These are phyloP conservation scores for Diaphora mendica DNA, from an alignment of 2,888 invertebrate genomes.

Conservation along the genomic window DNA sequence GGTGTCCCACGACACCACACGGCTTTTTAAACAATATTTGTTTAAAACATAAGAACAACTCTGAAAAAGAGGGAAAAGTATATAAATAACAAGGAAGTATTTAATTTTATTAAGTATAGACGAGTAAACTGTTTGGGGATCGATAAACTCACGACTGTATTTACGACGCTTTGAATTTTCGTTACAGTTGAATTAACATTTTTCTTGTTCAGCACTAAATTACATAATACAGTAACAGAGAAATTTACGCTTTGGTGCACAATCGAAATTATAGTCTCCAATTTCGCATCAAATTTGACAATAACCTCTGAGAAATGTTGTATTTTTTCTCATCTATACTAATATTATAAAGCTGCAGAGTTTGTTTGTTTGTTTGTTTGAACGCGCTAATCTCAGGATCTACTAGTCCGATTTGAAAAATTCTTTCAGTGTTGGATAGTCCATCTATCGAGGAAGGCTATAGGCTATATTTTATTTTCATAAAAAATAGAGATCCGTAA, in stretches of 20 bases:
- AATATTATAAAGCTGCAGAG: no score
- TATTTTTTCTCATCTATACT: slow-evolving; percentile 21
- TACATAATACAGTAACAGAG: slow-evolving; percentile 61
- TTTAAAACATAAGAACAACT: background rate
- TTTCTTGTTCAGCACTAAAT: slow-evolving; percentile 71
- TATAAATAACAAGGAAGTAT: background rate
- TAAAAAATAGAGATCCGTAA: no score
- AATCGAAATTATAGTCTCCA: slow-evolving; percentile 60
- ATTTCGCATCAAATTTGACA: slow-evolving; percentile 52
- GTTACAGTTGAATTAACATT: slow-evolving; percentile 73
- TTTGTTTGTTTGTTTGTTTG: no score
- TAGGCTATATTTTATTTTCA: no score
- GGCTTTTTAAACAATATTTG: no score
- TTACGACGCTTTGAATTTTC: slow-evolving; percentile 66
- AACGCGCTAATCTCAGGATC: no score
- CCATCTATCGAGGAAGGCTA: no score
- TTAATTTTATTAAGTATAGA: background rate
- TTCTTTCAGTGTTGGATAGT: no score
- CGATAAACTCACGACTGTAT: slow-evolving; percentile 55
- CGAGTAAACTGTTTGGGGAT: slow-evolving; percentile 30
- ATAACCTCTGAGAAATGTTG: slow-evolving; percentile 30
- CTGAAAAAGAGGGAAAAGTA: background rate
- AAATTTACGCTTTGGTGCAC: slow-evolving; percentile 55
- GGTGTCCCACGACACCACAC: no score
- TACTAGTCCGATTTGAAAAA: no score